These are phyloP conservation scores for Drosophila meridionalis DNA, from an alignment of 2,888 invertebrate genomes.

Conservation along the genomic window DNA sequence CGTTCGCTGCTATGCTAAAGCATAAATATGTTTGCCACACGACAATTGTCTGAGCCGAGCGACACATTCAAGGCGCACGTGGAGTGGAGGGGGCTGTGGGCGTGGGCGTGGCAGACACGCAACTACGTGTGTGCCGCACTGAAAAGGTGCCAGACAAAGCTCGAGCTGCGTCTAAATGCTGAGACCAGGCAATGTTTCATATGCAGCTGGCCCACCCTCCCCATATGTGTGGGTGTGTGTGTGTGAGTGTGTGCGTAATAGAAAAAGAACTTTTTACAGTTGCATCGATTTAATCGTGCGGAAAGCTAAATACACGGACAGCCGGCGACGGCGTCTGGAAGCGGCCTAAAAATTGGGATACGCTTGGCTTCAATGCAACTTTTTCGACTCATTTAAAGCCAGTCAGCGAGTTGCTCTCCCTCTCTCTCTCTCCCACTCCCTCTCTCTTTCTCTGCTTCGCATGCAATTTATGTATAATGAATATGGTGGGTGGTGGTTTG, in stretches of 20 bases:
- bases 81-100: background rate
- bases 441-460: constrained; percentile 40
- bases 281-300: constrained; percentile 83
- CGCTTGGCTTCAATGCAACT: constrained; percentile 69
- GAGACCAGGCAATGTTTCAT: constrained; percentile 67
- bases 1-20: constrained; percentile 48
- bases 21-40: constrained; percentile 68
- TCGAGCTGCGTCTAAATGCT: constrained; percentile 67
- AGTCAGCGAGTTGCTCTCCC: constrained; percentile 39
- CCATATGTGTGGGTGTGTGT: no score
- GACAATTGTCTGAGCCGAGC: constrained; percentile 64
- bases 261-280: constrained; percentile 80
- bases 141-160: constrained; percentile 58
- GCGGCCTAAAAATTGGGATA: constrained; percentile 79
- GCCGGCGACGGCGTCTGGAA: constrained; percentile 70
- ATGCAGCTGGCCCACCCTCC: constrained; percentile 50
- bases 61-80: constrained; percentile 45
- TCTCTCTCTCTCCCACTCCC: background rate
- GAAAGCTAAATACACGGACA: constrained; percentile 75
- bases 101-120: constrained; percentile 48
- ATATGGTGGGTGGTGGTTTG: constrained; percentile 43
- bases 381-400: constrained; percentile 76
- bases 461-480: constrained; percentile 76
- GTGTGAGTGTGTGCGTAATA: constrained; percentile 67
- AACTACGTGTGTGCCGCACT: constrained; percentile 32